These are phyloP conservation scores for Podarcis siculus DNA, from an alignment of 2,797 vertebrate species.

Conservation along the genomic window DNA sequence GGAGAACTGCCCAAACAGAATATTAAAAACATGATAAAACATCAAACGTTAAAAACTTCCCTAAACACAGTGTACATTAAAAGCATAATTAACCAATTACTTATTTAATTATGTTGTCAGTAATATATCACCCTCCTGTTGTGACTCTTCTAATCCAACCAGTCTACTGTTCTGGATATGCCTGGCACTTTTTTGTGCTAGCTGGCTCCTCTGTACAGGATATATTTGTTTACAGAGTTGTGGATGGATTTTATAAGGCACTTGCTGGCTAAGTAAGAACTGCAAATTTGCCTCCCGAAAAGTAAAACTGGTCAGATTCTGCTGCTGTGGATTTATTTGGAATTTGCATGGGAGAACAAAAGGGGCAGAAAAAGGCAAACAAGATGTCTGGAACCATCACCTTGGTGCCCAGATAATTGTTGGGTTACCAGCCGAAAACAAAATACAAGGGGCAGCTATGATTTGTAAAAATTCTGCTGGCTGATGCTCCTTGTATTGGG, in stretches of 20 bases:
- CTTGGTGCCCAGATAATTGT: background rate
- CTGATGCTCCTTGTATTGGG: background rate
- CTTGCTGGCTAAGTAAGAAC: background rate
- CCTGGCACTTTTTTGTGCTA: background rate
- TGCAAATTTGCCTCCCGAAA: background rate
- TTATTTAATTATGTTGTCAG: background rate
- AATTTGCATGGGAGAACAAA: background rate
- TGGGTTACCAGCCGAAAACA: background rate
- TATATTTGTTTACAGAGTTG: background rate
- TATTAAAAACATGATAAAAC: too few relatives aligned
- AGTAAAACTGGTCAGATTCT: background rate
- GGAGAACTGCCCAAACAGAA: too few relatives aligned
- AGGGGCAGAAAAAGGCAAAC: background rate
- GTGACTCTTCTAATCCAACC: background rate
- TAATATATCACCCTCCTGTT: background rate
- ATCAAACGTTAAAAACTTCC: background rate
- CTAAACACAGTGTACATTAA: background rate
- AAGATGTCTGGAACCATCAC: background rate
- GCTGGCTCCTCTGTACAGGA: background rate
- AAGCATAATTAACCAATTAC: background rate
- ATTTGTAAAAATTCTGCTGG: background rate
- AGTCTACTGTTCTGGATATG: background rate
- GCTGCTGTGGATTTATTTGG: background rate
- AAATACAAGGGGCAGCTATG: background rate
- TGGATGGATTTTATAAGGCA: background rate